These are phyloP conservation scores for Sicus ferrugineus DNA, from an alignment of 2,888 invertebrate genomes.

Conservation along the genomic window DNA sequence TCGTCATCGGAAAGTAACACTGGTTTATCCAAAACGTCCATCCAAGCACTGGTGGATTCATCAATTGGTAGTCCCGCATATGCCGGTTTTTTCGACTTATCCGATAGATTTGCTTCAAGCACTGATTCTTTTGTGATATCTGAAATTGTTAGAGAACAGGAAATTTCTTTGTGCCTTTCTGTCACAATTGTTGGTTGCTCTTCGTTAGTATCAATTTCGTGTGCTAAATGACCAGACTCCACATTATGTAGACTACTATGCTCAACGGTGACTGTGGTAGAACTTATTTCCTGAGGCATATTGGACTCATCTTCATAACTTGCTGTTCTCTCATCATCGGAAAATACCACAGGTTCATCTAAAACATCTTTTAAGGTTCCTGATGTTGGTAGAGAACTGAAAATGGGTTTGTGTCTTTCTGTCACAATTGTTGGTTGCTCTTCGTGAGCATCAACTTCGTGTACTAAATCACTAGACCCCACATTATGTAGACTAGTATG, in stretches of 20 bases:
- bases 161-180: background rate
- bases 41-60: slow-evolving; percentile 53
- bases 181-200: slow-evolving; percentile 39
- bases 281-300: background rate
- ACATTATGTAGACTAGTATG: background rate
- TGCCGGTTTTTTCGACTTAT: slow-evolving; percentile 36
- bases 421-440: too few species aligned
- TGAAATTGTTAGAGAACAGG: too few species aligned
- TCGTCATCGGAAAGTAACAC: slow-evolving; percentile 58
- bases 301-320: slow-evolving; percentile 27
- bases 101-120: background rate
- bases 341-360: slow-evolving; percentile 60
- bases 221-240: background rate
- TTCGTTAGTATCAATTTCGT: slow-evolving; percentile 30
- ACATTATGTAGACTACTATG: too few species aligned
- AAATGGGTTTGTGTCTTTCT: slow-evolving; percentile 46
- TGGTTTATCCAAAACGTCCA: slow-evolving; percentile 57
- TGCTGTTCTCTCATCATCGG: slow-evolving; percentile 60
- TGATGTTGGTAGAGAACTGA: slow-evolving; percentile 48
- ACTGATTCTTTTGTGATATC: too few species aligned
- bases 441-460: too few species aligned
- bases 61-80: slow-evolving; percentile 55
- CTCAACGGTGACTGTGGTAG: background rate
- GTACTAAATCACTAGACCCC: too few species aligned
- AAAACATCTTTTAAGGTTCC: slow-evolving; percentile 55